Conservation (phyloP, 2,888 invertebrate species). For the Drosophila limbata region DNA sequence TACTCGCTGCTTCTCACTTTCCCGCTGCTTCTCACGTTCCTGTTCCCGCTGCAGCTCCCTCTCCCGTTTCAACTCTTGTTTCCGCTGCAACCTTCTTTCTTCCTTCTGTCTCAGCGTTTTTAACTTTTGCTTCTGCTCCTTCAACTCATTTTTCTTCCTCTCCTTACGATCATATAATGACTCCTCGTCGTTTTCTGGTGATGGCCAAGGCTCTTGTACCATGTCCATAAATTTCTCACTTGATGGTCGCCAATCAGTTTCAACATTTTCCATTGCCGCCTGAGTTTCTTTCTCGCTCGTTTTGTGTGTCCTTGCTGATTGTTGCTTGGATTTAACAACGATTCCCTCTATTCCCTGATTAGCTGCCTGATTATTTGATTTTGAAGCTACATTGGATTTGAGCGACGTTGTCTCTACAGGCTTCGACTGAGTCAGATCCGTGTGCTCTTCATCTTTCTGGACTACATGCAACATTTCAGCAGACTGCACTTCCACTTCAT, state of each 20-base stretch:
- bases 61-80: neutral
- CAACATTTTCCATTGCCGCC: neutral
- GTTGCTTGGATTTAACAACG: neutral
- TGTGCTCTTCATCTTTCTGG: constrained; percentile 1
- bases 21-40: constrained; percentile 2
- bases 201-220: neutral
- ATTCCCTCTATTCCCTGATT: constrained; percentile 1
- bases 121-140: neutral
- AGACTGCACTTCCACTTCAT: constrained; percentile 6
- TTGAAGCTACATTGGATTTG: constrained; percentile 2
- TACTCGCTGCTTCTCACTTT: constrained; percentile 6
- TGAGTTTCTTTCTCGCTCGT: neutral
- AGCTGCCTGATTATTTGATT: constrained; percentile 6
- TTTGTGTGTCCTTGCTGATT: neutral
- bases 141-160: neutral
- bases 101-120: constrained; percentile 1
- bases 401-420: neutral
- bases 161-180: neutral
- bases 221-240: neutral
- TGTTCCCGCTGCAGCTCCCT: constrained; percentile 12
- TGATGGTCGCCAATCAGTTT: constrained; percentile 1
- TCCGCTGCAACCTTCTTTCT: constrained; percentile 1
- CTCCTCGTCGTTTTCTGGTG: neutral
- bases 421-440: neutral
- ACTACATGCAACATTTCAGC: constrained; percentile 12